Conservation (phyloP, 2,113 vertebrate species). For the Thunnus thynnus region DNA sequence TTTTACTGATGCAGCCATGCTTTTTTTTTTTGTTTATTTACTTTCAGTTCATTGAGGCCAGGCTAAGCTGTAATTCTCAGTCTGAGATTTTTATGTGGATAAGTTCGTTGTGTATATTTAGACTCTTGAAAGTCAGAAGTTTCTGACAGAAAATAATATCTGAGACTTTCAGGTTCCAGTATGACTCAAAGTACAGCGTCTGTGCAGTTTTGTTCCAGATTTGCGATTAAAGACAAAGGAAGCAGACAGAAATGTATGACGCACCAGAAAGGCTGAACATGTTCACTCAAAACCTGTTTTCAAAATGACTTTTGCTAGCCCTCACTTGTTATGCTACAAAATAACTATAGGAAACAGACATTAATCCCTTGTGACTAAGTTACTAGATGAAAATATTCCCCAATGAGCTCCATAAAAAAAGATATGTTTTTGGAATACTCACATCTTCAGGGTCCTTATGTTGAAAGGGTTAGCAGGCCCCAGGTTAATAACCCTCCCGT, state of each 20-base stretch:
- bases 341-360: too few relatives aligned
- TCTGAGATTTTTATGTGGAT: neutral
- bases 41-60: conserved; percentile 16
- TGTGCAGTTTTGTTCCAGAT: conserved; percentile 23
- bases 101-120: neutral
- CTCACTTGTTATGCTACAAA: neutral
- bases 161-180: conserved; percentile 35
- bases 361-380: too few relatives aligned
- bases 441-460: too few relatives aligned
- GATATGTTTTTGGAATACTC: too few relatives aligned
- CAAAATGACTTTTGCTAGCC: neutral
- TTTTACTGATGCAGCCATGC: conserved; percentile 19
- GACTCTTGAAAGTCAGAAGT: conserved; percentile 7
- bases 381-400: too few relatives aligned
- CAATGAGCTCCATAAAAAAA: too few relatives aligned
- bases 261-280: neutral
- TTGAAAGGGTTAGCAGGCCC: too few relatives aligned
- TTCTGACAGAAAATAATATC: conserved; percentile 33
- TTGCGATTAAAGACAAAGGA: conserved; percentile 12
- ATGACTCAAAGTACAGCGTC: conserved; percentile 43
- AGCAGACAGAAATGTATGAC: neutral
- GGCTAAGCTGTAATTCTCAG: neutral
- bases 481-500: too few relatives aligned
- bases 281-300: neutral
- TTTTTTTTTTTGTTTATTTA: conserved; percentile 32